Percentiles rank a stretch among this genome's conserved stretches.
Evolutionary conservation across 2,888 invertebrate species (phyloP).

Genomic region (Hyalella azteca): DNA sequence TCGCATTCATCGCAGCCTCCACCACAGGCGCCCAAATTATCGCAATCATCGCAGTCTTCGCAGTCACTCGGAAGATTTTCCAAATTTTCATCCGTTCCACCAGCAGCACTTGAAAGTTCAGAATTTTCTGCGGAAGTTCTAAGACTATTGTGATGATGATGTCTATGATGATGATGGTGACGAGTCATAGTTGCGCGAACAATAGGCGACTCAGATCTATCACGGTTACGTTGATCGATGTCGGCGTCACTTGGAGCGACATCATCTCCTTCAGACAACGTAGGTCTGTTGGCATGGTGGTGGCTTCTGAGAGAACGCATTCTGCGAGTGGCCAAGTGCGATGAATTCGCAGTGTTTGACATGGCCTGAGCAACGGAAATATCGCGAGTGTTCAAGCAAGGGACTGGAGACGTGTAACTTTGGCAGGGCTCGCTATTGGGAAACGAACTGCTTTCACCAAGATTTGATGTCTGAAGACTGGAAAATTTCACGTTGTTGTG

Average conservation of each 20-base stretch:
- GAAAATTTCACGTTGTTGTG: too few species aligned
- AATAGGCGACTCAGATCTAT: conserved; percentile 18
- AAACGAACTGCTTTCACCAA: too few species aligned
- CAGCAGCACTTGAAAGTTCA: background rate
- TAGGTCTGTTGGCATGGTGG: background rate
- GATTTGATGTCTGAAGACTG: too few species aligned
- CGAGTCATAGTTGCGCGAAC: conserved; percentile 2
- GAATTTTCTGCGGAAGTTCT: background rate
- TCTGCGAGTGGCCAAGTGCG: conserved; percentile 26
- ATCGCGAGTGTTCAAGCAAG: background rate
- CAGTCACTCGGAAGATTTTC: conserved; percentile 15
- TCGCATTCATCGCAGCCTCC: conserved; percentile 56
- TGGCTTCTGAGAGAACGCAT: conserved; percentile 15
- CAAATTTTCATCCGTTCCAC: background rate
- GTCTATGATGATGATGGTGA: conserved; percentile 38
- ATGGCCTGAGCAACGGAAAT: background rate
- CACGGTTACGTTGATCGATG: background rate
- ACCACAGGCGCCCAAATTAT: conserved; percentile 30
- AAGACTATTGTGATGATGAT: conserved; percentile 44
- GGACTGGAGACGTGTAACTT: too few species aligned
- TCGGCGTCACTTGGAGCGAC: background rate
- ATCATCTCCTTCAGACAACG: background rate
- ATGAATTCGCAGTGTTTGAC: background rate
- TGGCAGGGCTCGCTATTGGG: too few species aligned
- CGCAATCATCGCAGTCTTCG: conserved; percentile 30